phyloP scores from a whole-genome alignment of 2,888 invertebrate genomes.

The Gymnoscelis rufifasciata region DNA sequence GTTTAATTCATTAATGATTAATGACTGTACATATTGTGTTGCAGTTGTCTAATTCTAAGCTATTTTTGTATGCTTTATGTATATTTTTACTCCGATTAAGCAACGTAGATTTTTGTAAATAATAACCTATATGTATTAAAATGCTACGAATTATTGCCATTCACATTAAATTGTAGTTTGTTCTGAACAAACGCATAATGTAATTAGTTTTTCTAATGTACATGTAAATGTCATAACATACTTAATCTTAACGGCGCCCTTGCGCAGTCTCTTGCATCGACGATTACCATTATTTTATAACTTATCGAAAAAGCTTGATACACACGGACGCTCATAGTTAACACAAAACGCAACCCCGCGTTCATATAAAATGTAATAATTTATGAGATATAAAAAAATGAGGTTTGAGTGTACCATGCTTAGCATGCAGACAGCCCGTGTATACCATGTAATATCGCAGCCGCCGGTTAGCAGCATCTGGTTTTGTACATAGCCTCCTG shows the following conservation, averaged over 20 bases:
- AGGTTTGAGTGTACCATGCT: neutral
- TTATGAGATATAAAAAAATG: too few relatives aligned
- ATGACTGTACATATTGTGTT: slow-evolving; percentile 24
- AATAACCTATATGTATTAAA: slow-evolving; percentile 13
- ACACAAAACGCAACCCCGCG: too few relatives aligned
- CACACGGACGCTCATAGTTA: neutral
- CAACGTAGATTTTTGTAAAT: slow-evolving; percentile 27
- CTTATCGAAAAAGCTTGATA: neutral
- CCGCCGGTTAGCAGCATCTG: slow-evolving; percentile 9
- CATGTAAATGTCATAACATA: neutral
- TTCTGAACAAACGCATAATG: slow-evolving; percentile 5
- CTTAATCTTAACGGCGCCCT: slow-evolving; percentile 2
- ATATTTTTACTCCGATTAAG: slow-evolving; percentile 10
- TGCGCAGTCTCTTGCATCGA: slow-evolving; percentile 5
- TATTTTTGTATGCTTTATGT: slow-evolving; percentile 14
- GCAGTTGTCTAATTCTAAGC: slow-evolving; percentile 14
- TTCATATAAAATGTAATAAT: too few relatives aligned
- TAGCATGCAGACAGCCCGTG: slow-evolving; percentile 11
- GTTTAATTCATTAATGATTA: too few relatives aligned
- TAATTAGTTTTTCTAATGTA: slow-evolving; percentile 12
- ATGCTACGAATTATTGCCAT: slow-evolving; percentile 9
- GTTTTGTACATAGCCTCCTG: slow-evolving; percentile 15
- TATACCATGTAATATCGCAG: slow-evolving; percentile 9
- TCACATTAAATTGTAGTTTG: slow-evolving; percentile 9
- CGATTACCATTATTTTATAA: slow-evolving; percentile 1